Conservation (phyloP, 2,888 invertebrate genomes). For the Eucera pruinosa region DNA sequence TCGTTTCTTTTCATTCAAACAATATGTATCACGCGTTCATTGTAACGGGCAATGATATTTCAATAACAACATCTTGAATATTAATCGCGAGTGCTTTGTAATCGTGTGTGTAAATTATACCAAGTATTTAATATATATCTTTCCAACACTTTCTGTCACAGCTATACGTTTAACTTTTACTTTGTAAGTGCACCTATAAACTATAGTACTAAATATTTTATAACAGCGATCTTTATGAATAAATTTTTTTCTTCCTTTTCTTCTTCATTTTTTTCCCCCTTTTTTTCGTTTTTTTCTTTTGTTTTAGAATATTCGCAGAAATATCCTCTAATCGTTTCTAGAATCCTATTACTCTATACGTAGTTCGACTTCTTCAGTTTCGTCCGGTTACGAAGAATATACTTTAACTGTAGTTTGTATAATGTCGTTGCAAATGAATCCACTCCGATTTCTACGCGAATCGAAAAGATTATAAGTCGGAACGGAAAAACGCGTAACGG, state of each 20-base stretch:
- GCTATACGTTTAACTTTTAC: conserved; percentile 40
- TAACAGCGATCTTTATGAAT: conserved; percentile 54
- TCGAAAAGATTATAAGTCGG: background rate
- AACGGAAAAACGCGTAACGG: background rate
- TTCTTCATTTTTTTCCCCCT: too few relatives aligned
- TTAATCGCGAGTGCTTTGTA: conserved; percentile 40
- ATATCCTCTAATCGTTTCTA: conserved; percentile 14
- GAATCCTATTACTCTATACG: conserved; percentile 18
- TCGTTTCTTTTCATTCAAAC: conserved; percentile 17
- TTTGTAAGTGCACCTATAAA: conserved; percentile 51
- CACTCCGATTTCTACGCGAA: too few relatives aligned
- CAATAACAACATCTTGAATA: conserved; percentile 45
- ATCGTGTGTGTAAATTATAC: conserved; percentile 42
- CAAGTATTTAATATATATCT: too few relatives aligned
- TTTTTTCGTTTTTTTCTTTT: too few relatives aligned
- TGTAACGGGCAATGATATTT: conserved; percentile 51
- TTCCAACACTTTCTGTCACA: conserved; percentile 36
- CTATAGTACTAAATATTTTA: conserved; percentile 55
- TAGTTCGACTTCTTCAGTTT: conserved; percentile 6
- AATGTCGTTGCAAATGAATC: conserved; percentile 16
- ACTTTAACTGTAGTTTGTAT: conserved; percentile 27
- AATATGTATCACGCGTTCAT: conserved; percentile 35
- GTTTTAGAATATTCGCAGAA: conserved; percentile 45
- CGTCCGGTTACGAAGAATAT: conserved; percentile 43
- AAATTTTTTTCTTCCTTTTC: too few relatives aligned